Evolutionary conservation across 2,113 vertebrate species (phyloP).

Genomic region (Coptodon rendalli): DNA sequence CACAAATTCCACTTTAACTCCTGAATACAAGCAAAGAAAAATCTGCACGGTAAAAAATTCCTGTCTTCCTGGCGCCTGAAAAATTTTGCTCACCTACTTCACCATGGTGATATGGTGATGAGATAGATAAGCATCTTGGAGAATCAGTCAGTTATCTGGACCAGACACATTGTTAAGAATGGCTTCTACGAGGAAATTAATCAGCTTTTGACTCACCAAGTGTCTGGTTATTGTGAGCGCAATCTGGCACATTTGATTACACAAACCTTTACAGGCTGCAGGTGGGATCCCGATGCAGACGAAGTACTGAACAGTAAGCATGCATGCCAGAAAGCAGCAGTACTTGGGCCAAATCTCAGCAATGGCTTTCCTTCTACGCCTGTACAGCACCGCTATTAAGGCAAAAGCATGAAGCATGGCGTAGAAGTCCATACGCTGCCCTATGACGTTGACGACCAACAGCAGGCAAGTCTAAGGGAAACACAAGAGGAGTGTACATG

Average conservation of each 20-base stretch:
- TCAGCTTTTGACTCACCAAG: background rate
- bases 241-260: background rate
- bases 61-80: background rate
- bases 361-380: constrained; percentile 91
- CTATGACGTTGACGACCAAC: constrained; percentile 90
- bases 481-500: background rate
- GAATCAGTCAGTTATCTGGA: background rate
- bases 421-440: constrained; percentile 97
- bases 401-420: constrained; percentile 92
- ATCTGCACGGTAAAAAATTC: background rate
- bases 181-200: background rate
- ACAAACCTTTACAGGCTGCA: constrained; percentile 85
- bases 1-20: background rate
- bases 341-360: constrained; percentile 97
- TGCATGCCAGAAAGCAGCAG: constrained; percentile 91
- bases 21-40: background rate
- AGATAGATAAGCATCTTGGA: background rate
- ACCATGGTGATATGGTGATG: background rate
- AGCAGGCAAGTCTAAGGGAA: constrained; percentile 87
- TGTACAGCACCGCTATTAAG: constrained; percentile 85
- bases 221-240: background rate
- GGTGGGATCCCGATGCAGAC: constrained; percentile 97
- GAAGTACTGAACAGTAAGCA: constrained; percentile 91
- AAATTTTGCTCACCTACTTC: background rate
- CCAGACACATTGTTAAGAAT: background rate